Evolutionary conservation across 37 sponge, comb jelly and placozoan species (phyloP).

Genomic region (Chondrosia reniformis): DNA sequence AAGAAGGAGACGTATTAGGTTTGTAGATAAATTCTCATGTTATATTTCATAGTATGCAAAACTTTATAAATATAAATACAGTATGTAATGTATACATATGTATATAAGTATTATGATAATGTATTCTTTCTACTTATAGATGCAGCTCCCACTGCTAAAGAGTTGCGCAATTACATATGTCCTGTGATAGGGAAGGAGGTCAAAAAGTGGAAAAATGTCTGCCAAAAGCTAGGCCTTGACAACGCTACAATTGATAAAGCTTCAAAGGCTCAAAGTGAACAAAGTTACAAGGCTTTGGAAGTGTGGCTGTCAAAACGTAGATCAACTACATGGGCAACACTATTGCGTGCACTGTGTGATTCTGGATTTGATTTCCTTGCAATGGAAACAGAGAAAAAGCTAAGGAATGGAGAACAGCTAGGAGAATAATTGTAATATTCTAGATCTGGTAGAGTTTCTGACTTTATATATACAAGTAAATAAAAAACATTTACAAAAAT

Average conservation of each 20-base stretch:
- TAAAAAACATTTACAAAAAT: no score
- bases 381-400: neutral
- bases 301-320: neutral
- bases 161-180: neutral
- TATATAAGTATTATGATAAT: no score
- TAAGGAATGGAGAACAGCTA: neutral
- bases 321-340: neutral
- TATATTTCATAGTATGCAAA: no score
- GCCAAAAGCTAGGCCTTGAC: neutral
- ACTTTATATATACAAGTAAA: no score
- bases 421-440: no score
- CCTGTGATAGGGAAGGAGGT: neutral
- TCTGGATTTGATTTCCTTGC: neutral
- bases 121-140: neutral
- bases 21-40: no score
- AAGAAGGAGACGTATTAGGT: no score
- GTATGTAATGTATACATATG: no score
- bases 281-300: neutral
- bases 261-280: neutral
- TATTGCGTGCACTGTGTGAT: neutral
- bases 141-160: neutral
- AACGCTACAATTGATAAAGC: neutral
- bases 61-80: no score
- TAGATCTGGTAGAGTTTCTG: no score
- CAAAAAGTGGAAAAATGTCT: neutral